Base-by-base conservation (phyloP, 2,113 vertebrate genomes). In the Protomyctophum bolini region DNA sequence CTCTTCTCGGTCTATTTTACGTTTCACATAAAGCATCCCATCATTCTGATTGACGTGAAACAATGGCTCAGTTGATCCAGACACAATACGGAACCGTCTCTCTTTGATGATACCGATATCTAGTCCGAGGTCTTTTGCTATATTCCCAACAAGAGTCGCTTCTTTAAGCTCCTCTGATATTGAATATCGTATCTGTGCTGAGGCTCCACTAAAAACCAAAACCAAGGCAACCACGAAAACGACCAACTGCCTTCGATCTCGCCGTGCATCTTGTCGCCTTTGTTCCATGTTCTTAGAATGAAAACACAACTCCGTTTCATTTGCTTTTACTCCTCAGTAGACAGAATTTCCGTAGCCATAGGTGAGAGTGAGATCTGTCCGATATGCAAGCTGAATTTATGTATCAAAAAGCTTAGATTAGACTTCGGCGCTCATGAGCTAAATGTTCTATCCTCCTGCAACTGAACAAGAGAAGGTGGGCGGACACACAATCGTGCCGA, bases 91-190 rank as follows among this genome's bases (percentile, higher is more conserved):
- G 14, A 91, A 86, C 11, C 88, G 73, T 1, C 80, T 84, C 1
- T 80, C 76, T 7, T 46, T 68, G 11, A 94, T 85, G 14, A 86
- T 63, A 0, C 45, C 67, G 58, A 83, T 72, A 52, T 83, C 86
- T 3, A 94, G 60, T 8, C 91, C 90, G 68, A 94, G 49, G 75
- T 94, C 93, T 46, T 82, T 92, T 0, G 91, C 91, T 15, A 90
- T 83, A 77, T 92, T 87, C 12, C 90, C 89, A 74, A 96, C 94
- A 54, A 88, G 69, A 57, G 86, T 86, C 61, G 89, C 91, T 15
- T 77, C 80, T 65, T 87, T 79, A 56, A 81, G 83, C 70, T 94
- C 94, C 50, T 94, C 94, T 0, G 74, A 68, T 46, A 94, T 77
- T 0, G 90, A 87, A 79, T 84, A 92, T 57, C 76, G 76, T 52